Evolutionary conservation across 2,797 vertebrate genomes (phyloP).

Genomic region (Pseudocheirus occidentalis): DNA sequence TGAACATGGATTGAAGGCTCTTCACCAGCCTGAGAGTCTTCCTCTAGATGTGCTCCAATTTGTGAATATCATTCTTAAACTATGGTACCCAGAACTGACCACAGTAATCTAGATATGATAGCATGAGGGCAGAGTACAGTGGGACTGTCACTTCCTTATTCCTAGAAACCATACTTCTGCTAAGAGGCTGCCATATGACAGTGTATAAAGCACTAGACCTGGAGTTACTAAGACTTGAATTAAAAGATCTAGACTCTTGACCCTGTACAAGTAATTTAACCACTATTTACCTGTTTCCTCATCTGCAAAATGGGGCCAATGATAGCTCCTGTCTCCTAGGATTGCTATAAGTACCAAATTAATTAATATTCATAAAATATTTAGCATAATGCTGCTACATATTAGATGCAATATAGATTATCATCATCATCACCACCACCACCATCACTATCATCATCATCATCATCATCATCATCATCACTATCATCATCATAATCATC

Average conservation of each 20-base stretch:
- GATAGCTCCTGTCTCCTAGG: neutral
- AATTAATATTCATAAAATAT: neutral
- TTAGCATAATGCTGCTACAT: neutral
- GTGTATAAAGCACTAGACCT: neutral
- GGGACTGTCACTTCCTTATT: neutral
- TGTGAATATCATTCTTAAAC: neutral
- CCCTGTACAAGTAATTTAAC: neutral
- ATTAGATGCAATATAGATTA: neutral
- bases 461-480: neutral
- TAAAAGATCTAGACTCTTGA: neutral
- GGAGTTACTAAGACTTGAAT: neutral
- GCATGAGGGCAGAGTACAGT: neutral
- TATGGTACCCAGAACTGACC: neutral
- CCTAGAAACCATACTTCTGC: neutral
- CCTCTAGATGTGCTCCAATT: neutral
- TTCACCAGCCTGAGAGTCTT: neutral
- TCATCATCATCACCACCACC: neutral
- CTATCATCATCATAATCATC: neutral
- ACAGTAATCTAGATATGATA: neutral
- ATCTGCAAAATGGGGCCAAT: neutral
- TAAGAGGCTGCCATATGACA: neutral
- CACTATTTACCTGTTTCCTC: neutral
- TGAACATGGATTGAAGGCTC: neutral
- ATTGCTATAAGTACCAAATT: neutral
- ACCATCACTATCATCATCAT: neutral